Conservation (phyloP, 2,888 invertebrate species). For the Brenthis ino region DNA sequence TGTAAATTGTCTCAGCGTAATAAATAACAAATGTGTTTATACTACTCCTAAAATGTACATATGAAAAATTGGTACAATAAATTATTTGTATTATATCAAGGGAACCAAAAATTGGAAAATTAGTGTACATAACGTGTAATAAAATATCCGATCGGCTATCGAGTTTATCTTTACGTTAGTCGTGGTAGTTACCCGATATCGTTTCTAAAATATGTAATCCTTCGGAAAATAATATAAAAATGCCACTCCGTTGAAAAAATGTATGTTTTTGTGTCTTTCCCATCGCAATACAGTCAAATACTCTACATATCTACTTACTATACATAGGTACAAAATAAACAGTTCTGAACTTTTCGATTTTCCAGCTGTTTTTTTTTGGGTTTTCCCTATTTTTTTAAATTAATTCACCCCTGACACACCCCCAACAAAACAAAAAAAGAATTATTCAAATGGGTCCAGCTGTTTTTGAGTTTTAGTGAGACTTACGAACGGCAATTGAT, state of each 20-base stretch:
- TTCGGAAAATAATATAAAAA: slow-evolving; percentile 45
- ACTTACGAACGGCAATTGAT: too few species aligned
- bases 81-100: slow-evolving; percentile 23
- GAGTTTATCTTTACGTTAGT: slow-evolving; percentile 52
- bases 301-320: neutral
- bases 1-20: too few species aligned
- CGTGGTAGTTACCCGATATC: slow-evolving; percentile 46
- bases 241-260: slow-evolving; percentile 67
- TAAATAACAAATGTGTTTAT: too few species aligned
- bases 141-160: slow-evolving; percentile 54
- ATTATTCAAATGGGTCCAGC: too few species aligned
- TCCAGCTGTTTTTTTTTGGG: too few species aligned
- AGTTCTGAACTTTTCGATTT: too few species aligned
- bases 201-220: slow-evolving; percentile 60
- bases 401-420: too few species aligned
- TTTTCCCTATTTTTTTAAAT: too few species aligned
- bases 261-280: slow-evolving; percentile 34
- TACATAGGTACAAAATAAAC: too few species aligned
- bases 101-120: slow-evolving; percentile 35
- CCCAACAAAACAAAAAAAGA: too few species aligned
- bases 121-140: slow-evolving; percentile 46
- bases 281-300: slow-evolving; percentile 4
- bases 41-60: too few species aligned
- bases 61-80: neutral
- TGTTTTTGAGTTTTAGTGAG: too few species aligned